A percentile compares a stretch with the other conserved stretches of the same genome.
phyloP scores from a whole-genome alignment of 1,140 invertebrate genomes.

The Zaprionus inermis region DNA sequence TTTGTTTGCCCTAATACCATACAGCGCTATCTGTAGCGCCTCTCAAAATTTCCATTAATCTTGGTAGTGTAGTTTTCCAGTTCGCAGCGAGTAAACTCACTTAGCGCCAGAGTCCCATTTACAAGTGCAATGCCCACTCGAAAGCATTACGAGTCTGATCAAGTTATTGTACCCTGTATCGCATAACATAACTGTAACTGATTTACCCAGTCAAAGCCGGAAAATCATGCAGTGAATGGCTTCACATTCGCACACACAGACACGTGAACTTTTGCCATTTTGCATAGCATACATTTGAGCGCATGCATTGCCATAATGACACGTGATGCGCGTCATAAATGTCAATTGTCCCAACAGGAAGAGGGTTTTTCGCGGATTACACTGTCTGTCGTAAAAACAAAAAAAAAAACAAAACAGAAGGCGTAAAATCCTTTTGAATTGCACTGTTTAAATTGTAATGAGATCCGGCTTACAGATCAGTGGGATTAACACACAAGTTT shows the following conservation, averaged over 20 bases:
- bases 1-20: too few relatives aligned
- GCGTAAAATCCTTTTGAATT: conserved; percentile 18
- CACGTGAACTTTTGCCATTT: conserved; percentile 10
- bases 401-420: conserved; percentile 37
- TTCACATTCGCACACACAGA: not conserved
- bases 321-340: conserved; percentile 24
- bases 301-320: conserved; percentile 3
- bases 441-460: conserved; percentile 63
- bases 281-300: conserved; percentile 9
- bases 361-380: not conserved
- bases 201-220: not conserved
- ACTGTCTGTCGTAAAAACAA: not conserved
- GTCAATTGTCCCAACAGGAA: conserved; percentile 13
- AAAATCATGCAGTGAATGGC: not conserved
- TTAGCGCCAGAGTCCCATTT: too few relatives aligned
- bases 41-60: not conserved
- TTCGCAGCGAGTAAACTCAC: not conserved
- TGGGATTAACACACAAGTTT: conserved; percentile 32
- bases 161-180: too few relatives aligned
- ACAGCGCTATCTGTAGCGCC: too few relatives aligned
- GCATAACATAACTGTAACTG: not conserved
- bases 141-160: too few relatives aligned
- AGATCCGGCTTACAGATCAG: conserved; percentile 63
- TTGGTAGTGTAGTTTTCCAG: not conserved
- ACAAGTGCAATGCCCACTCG: too few relatives aligned